Base-by-base conservation (phyloP, 2,888 invertebrate species). In the Coremacera marginata region DNA sequence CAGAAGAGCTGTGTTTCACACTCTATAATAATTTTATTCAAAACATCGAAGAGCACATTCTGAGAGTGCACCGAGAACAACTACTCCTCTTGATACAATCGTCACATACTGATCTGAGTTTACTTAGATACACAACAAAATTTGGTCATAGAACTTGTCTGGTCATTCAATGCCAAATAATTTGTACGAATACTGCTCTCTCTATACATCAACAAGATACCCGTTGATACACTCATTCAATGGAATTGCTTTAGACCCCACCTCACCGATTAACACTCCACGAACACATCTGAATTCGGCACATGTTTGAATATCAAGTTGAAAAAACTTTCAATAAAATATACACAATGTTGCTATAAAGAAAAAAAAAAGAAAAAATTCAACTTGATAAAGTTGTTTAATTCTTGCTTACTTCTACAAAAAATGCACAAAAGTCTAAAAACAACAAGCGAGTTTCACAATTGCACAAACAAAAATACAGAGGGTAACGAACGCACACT, bases 401-500 rank as follows among this genome's bases (percentile, higher is more conserved):
- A 65, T 52, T 55, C 62, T 57, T 71, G 73, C 77, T 79, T 74
- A 79, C 75, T 70, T 49, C 37, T 77, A 71, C 65, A 75, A 77
- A 62, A 78, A 76, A 31, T 27, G 68, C 70, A 63, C 31, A 31
- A 31, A 73, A 78, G 70, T 65, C 52, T 62, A 74, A 25, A 67
- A 71, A 57, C 52, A 75, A 65, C 74, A 68, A 77, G 49, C 25
- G 49, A 65, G 51, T 77, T 79, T 79, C 77, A 70, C 77, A 79
- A 77, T 77, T 75, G 75, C 74, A 77, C 73, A 74, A 70, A 76
- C 51, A 77, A 70, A 78, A 27, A 70, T 74, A 76, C 62, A 31
- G 78, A 52, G 78, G 78, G 74, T 77, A 79, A 79, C 70, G 78
- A 78, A 78, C 78, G 77, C 78, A 37, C 49, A 55, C 34, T 73